phyloP scores from a whole-genome alignment of 1,140 invertebrate species.

The Odontomachus brunneus region DNA sequence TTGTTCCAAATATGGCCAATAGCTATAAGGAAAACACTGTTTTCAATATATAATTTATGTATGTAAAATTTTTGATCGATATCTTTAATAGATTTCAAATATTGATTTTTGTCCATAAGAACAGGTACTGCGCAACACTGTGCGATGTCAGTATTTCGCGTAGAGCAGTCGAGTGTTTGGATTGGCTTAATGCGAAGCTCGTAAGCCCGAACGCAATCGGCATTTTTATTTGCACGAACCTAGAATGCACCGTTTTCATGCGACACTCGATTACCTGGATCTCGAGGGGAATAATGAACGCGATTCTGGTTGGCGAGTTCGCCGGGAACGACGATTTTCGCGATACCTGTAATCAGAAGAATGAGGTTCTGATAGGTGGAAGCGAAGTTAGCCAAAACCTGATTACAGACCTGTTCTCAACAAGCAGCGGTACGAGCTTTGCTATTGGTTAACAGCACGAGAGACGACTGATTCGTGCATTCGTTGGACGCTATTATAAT shows the following conservation, averaged over 20 bases:
- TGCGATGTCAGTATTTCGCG: too few relatives aligned
- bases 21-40: too few relatives aligned
- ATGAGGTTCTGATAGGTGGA: constrained; percentile 57
- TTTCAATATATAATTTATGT: too few relatives aligned
- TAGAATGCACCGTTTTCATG: not conserved
- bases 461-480: constrained; percentile 48
- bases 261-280: constrained; percentile 39
- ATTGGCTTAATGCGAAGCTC: too few relatives aligned
- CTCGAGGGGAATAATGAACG: constrained; percentile 33
- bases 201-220: not conserved
- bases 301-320: constrained; percentile 26
- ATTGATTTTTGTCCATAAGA: too few relatives aligned
- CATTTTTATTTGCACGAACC: constrained; percentile 8
- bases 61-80: too few relatives aligned
- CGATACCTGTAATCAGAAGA: constrained; percentile 61
- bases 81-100: too few relatives aligned
- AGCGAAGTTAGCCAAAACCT: constrained; percentile 46
- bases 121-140: too few relatives aligned
- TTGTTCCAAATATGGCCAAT: too few relatives aligned
- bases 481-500: constrained; percentile 39
- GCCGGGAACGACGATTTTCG: constrained; percentile 43
- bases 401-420: constrained; percentile 60
- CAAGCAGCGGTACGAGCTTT: constrained; percentile 48
- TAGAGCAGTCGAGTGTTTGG: too few relatives aligned
- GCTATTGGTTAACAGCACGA: constrained; percentile 57